phyloP scores from a whole-genome alignment of 2,888 invertebrate species.

The Polymixis lichenea region DNA sequence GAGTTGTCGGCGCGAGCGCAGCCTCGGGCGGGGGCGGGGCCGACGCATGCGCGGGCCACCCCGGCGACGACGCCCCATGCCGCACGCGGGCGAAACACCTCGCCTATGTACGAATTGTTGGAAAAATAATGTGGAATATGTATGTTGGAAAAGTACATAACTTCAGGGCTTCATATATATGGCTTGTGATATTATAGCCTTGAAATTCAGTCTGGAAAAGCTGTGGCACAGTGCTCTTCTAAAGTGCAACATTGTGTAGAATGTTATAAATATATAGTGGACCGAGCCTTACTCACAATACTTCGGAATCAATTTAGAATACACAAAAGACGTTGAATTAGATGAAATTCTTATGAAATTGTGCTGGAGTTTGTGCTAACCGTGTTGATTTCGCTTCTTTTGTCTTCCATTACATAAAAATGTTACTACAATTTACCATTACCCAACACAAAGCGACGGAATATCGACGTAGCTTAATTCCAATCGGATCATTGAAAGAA shows the following conservation, averaged over 20 bases:
- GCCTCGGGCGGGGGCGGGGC: conserved; percentile 84
- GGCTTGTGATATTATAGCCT: not conserved
- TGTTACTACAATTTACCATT: conserved; percentile 47
- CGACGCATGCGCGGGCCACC: conserved; percentile 86
- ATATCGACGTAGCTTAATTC: conserved; percentile 74
- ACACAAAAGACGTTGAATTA: not conserved
- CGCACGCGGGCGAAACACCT: conserved; percentile 70
- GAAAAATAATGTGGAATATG: conserved; percentile 47
- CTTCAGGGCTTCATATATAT: not conserved
- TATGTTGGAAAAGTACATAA: conserved; percentile 6
- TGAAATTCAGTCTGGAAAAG: not conserved
- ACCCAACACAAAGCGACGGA: conserved; percentile 57
- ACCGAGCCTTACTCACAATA: not conserved
- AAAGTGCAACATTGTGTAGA: no score
- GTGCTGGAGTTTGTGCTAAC: not conserved
- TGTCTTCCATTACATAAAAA: conserved; percentile 50
- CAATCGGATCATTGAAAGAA: conserved; percentile 77
- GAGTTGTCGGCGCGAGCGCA: conserved; percentile 72
- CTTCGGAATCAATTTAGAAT: not conserved
- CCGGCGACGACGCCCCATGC: conserved; percentile 84
- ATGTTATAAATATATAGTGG: not conserved
- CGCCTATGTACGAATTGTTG: conserved; percentile 56
- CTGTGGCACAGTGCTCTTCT: not conserved
- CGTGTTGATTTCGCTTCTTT: conserved; percentile 14
- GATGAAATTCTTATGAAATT: not conserved